Evolutionary conservation across 2,113 vertebrate genomes (phyloP), one percentile per base, ranked within the genome.

Genomic region (Brienomyrus longianalis): DNA sequence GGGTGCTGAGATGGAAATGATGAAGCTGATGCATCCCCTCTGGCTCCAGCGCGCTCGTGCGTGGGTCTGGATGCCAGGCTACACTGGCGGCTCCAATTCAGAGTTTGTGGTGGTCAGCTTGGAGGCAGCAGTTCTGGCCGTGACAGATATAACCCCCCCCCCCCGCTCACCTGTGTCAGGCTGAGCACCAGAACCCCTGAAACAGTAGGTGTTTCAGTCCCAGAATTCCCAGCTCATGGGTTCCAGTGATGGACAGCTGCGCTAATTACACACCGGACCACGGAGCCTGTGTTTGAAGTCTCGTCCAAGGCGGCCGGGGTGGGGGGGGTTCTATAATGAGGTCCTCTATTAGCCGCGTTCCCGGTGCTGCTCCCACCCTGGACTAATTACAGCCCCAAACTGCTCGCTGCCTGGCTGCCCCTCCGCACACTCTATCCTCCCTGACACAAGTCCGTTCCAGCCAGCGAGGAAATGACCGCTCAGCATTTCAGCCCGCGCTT

Each of bases 401-500:
- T 11, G 39, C 77, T 88, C 27, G 11, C 88, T 27, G 59, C 59
- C 59, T 62, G 59, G 23, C 59, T 10, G 21, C 56, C 56, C 89
- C 77, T 19, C 19, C 17, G 1, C 19, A 56, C 54, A 56, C 51
- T 51, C 50, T 15, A 15, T 51, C 51, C 51, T 4, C 7, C 51
- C 51, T 19, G 51, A 54, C 51, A 54, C 51, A 54, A 92, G 66
- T 88, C 88, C 90, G 89, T 91, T 91, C 51, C 86, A 91, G 94
- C 11, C 77, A 70, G 83, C 90, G 77, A 93, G 94, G 93, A 95
- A 94, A 95, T 95, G 27, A 94, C 93, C 92, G 91, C 92, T 92
- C 90, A 50, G 35, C 83, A 50, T n/a, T 85, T 85, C 35, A 35
- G 6, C 19, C 1, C 8, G 45, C 43, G 5, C 17, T n/a, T 10